Conservation (phyloP, 2,113 vertebrate genomes). For the Varanus salvator region DNA sequence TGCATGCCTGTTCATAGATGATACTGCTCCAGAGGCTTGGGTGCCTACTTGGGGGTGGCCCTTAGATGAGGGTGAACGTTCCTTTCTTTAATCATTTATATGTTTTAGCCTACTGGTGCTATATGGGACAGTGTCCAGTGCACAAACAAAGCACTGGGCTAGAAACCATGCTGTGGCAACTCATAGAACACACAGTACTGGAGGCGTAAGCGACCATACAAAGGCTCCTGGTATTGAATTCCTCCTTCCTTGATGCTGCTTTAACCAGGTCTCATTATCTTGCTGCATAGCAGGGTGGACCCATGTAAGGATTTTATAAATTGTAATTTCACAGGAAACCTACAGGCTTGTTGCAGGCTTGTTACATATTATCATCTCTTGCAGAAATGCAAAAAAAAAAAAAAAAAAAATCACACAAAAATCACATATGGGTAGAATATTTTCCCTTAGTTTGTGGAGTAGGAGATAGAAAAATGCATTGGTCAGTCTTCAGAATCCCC, state of each 20-base stretch:
- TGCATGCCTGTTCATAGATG: too few species aligned
- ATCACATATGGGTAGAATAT: background rate
- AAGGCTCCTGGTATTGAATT: background rate
- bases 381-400: background rate
- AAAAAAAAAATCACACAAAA: background rate
- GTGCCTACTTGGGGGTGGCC: too few species aligned
- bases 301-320: background rate
- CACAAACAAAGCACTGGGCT: background rate
- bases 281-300: background rate
- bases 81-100: too few species aligned
- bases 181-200: background rate
- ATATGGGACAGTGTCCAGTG: too few species aligned
- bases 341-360: background rate
- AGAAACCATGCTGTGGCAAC: background rate
- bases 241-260: background rate
- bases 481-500: background rate
- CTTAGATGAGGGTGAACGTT: too few species aligned
- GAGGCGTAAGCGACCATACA: background rate
- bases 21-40: too few species aligned
- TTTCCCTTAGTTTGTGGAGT: too few species aligned
- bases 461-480: too few species aligned
- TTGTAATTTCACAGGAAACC: background rate
- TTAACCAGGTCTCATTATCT: background rate
- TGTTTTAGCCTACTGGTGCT: too few species aligned
- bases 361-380: background rate